A percentile compares a stretch with the other conserved stretches of the same genome.
These are phyloP conservation scores for Cyaniris semiargus DNA, from an alignment of 2,888 invertebrate species.

Conservation along the genomic window DNA sequence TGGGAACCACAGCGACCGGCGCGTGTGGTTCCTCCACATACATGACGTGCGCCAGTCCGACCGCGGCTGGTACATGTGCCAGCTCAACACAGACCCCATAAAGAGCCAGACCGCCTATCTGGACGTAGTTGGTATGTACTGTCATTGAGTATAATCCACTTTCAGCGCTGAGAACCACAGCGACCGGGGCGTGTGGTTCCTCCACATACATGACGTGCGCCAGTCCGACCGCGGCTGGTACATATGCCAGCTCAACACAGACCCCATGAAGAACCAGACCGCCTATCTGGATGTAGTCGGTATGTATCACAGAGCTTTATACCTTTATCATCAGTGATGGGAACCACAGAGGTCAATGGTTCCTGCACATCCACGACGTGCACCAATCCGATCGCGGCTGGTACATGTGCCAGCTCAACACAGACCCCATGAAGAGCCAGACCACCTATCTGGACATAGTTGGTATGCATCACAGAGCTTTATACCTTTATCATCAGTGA, in stretches of 20 bases:
- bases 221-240: slow-evolving; percentile 85
- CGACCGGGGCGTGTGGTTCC: slow-evolving; percentile 89
- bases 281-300: slow-evolving; percentile 95
- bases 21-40: slow-evolving; percentile 90
- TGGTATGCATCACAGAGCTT: slow-evolving; percentile 73
- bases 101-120: slow-evolving; percentile 94
- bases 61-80: slow-evolving; percentile 96
- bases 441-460: slow-evolving; percentile 94
- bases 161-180: slow-evolving; percentile 81
- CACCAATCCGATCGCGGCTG: slow-evolving; percentile 80
- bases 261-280: slow-evolving; percentile 95
- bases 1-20: slow-evolving; percentile 88
- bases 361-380: slow-evolving; percentile 91
- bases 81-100: slow-evolving; percentile 96
- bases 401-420: slow-evolving; percentile 97
- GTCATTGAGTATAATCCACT: background rate
- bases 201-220: slow-evolving; percentile 89
- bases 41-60: slow-evolving; percentile 92
- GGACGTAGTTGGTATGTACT: slow-evolving; percentile 88
- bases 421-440: slow-evolving; percentile 95
- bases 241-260: slow-evolving; percentile 96
- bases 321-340: too few relatives aligned
- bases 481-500: background rate
- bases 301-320: slow-evolving; percentile 72
- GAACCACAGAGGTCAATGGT: slow-evolving; percentile 89